phyloP scores from a whole-genome alignment of 2,113 vertebrate genomes.

The Prionailurus viverrinus region DNA sequence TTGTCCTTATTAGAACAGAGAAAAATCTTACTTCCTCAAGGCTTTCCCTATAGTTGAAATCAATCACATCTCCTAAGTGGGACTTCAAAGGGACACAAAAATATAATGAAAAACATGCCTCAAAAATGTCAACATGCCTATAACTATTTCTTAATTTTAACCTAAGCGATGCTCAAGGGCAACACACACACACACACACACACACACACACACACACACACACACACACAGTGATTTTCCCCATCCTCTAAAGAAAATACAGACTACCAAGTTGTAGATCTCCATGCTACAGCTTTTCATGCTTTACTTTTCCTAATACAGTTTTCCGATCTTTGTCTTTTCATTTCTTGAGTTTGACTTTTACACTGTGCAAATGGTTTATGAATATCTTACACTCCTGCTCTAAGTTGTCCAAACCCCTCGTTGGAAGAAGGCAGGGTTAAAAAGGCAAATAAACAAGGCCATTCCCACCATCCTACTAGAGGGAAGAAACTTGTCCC shows the following conservation, averaged over 20 bases:
- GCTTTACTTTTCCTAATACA: not conserved
- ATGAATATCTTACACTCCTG: not conserved
- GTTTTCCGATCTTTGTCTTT: not conserved
- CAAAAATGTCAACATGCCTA: not conserved
- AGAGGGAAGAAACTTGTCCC: not conserved
- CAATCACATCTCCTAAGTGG: not conserved
- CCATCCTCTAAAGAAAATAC: not conserved
- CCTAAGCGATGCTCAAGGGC: not conserved
- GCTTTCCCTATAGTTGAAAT: not conserved
- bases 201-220: not conserved
- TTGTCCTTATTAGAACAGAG: not conserved
- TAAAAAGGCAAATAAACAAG: conserved; percentile 15
- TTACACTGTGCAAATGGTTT: not conserved
- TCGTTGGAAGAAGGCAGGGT: not conserved
- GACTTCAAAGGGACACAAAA: not conserved
- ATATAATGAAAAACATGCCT: not conserved
- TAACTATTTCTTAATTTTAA: conserved; percentile 15
- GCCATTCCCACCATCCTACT: not conserved
- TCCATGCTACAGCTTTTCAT: not conserved
- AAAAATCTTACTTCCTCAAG: not conserved
- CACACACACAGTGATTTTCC: not conserved
- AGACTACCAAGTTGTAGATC: not conserved
- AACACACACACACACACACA: not conserved
- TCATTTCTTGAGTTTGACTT: conserved; percentile 23
- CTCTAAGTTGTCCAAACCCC: not conserved